Conservation (phyloP, 2,888 invertebrate genomes). For the Dermolepida albohirtum region DNA sequence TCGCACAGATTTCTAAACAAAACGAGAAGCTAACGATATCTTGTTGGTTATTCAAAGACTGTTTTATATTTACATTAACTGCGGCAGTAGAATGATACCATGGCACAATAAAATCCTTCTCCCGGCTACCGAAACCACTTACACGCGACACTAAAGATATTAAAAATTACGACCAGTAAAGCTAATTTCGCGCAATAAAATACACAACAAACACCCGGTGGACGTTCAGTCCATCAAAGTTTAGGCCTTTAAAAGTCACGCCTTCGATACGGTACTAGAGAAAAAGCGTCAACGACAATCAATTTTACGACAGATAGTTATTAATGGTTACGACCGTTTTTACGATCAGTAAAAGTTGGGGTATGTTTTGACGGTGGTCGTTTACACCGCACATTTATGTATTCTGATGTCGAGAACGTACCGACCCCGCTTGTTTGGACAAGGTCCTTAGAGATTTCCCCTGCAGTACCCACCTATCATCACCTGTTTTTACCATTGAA, state of each 20-base stretch:
- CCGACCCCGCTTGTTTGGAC: conserved; percentile 36
- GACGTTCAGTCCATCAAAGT: conserved; percentile 49
- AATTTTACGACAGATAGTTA: conserved; percentile 71
- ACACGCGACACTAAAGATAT: conserved; percentile 53
- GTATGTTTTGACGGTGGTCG: conserved; percentile 50
- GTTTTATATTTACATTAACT: conserved; percentile 48
- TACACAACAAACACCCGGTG: conserved; percentile 44
- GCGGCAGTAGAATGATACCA: conserved; percentile 53
- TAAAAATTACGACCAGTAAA: conserved; percentile 61
- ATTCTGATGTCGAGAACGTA: conserved; percentile 6
- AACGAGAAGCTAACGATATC: conserved; percentile 2
- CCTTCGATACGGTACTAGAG: conserved; percentile 52
- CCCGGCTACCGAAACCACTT: conserved; percentile 53
- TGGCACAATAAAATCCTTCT: conserved; percentile 50
- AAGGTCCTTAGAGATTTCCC: conserved; percentile 18
- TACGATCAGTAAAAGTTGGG: conserved; percentile 69
- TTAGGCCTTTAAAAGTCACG: conserved; percentile 55
- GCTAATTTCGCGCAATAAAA: conserved; percentile 62
- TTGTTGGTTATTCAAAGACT: conserved; percentile 25
- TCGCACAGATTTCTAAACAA: conserved; percentile 16
- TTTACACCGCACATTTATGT: conserved; percentile 23
- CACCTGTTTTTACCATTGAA: conserved; percentile 2
- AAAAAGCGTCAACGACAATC: conserved; percentile 70
- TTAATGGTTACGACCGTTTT: conserved; percentile 70
- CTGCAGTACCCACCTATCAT: conserved; percentile 19